Conservation (phyloP, 2,888 invertebrate genomes). For the Pharmacophagus antenor region DNA sequence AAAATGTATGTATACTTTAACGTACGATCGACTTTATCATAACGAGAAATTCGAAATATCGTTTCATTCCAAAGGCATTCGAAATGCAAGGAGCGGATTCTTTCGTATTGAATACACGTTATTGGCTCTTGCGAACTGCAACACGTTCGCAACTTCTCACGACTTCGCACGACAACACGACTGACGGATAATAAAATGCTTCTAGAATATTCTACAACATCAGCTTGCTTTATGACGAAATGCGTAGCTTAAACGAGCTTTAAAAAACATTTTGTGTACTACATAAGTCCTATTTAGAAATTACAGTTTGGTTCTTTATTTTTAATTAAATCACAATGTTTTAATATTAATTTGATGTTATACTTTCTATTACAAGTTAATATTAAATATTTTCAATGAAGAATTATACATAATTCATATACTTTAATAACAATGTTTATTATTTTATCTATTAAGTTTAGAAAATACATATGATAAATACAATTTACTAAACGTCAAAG, state of each 20-base stretch:
- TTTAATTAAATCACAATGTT: too few species aligned
- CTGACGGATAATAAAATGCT: conserved; percentile 36
- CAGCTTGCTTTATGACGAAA: conserved; percentile 21
- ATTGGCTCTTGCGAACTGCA: conserved; percentile 33
- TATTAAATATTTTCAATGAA: too few species aligned
- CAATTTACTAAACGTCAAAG: conserved; percentile 6
- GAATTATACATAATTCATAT: too few species aligned
- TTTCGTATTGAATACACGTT: conserved; percentile 33
- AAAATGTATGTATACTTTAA: background rate
- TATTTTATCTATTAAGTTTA: too few species aligned
- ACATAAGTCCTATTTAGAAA: too few species aligned
- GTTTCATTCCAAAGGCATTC: conserved; percentile 32
- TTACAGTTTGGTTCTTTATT: too few species aligned
- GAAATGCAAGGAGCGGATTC: conserved; percentile 33
- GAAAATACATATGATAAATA: background rate
- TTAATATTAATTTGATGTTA: too few species aligned
- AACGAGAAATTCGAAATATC: conserved; percentile 29
- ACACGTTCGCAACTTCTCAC: conserved; percentile 34
- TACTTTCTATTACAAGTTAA: too few species aligned
- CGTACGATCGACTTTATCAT: too few species aligned
- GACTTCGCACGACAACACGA: conserved; percentile 29
- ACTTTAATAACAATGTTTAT: too few species aligned
- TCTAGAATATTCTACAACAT: conserved; percentile 37
- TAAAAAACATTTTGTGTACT: too few species aligned
- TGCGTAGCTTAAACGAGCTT: background rate